Base-by-base conservation (phyloP, 1,140 invertebrate genomes). In the Protaetia brevitarsis region DNA sequence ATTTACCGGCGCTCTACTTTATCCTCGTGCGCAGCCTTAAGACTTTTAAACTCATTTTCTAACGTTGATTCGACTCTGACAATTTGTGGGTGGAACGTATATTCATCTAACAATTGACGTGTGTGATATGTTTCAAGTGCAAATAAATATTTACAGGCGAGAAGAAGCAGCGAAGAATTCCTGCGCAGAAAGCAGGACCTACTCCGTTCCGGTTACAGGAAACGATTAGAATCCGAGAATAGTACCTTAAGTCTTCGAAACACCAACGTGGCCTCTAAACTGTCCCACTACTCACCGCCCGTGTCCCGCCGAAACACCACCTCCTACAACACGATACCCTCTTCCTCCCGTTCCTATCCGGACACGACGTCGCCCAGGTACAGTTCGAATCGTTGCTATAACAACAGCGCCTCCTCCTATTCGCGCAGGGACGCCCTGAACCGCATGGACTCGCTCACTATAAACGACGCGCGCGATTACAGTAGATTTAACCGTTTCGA, bases 141-240 rank as follows among this genome's bases (percentile, higher is more conserved):
- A 56, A 23, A 56, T 19, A 11, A 19, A 16, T 51, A 57, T 34
- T 80, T 78, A 41, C 76, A 85, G 83, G 80, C 82, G 62, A 78
- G 81, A 66, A 76, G 82, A 37, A 79, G 81, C 67, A 75, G 78
- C 41, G 74, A 75, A n/a, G 82, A 84, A 59, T 81, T 80, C 64
- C 71, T 82, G 10, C 71, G 70, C 21, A 79, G 79, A 57, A 77
- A 81, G 65, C 75, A 76, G 66, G 76, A 79, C 28, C 69, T 84
- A 27, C 73, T 74, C 29, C 79, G 83, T 23, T 81, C 82, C 16
- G 79, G 82, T 23, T 72, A 67, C 13, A 79, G 84, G 19, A 77
- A 79, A 58, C 76, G 73, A 51, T 72, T 60, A 30, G 76, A 72
- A 63, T 76, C 70, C 7, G 74, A 71, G 64, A 77, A 66, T 69